Evolutionary conservation across 2,888 invertebrate genomes (phyloP).

Genomic region (Cordylochernes scorpioides): DNA sequence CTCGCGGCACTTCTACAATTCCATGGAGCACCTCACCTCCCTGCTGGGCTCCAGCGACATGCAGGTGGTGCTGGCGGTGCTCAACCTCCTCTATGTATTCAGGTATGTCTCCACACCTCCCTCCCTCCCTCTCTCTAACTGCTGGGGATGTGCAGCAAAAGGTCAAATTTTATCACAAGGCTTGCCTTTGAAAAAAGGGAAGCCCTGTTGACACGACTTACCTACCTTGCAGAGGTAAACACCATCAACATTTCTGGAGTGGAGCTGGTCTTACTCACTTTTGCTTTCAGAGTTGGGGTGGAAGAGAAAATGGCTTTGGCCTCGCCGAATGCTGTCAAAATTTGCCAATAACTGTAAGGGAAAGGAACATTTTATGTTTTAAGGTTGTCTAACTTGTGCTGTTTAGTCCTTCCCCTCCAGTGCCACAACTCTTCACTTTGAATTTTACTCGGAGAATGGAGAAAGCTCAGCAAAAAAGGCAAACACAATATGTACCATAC

Average conservation of each 20-base stretch:
- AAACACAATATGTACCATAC: conserved; percentile 27
- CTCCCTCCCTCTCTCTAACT: background rate
- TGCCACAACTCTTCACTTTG: conserved; percentile 48
- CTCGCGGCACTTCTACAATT: conserved; percentile 57
- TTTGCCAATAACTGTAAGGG: conserved; percentile 28
- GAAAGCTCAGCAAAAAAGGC: conserved; percentile 19
- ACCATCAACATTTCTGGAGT: conserved; percentile 10
- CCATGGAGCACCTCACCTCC: conserved; percentile 52
- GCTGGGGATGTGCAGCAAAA: conserved; percentile 31
- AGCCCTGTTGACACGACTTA: conserved; percentile 39
- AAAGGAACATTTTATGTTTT: conserved; percentile 1
- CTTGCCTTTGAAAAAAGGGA: conserved; percentile 37
- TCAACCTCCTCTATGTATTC: conserved; percentile 60
- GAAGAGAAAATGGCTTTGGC: conserved; percentile 60
- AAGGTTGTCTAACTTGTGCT: background rate
- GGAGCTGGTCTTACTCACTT: background rate
- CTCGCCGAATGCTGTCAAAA: conserved; percentile 51
- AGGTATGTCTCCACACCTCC: no score
- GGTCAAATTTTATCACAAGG: conserved; percentile 56
- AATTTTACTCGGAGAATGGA: conserved; percentile 30
- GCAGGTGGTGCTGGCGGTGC: conserved; percentile 51
- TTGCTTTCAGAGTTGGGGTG: conserved; percentile 41
- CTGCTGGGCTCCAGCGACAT: conserved; percentile 50
- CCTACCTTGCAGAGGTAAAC: conserved; percentile 46
- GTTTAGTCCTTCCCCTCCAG: conserved; percentile 34